Base-by-base conservation (phyloP, 2,113 vertebrate species). In the Lycocorax pyrrhopterus region DNA sequence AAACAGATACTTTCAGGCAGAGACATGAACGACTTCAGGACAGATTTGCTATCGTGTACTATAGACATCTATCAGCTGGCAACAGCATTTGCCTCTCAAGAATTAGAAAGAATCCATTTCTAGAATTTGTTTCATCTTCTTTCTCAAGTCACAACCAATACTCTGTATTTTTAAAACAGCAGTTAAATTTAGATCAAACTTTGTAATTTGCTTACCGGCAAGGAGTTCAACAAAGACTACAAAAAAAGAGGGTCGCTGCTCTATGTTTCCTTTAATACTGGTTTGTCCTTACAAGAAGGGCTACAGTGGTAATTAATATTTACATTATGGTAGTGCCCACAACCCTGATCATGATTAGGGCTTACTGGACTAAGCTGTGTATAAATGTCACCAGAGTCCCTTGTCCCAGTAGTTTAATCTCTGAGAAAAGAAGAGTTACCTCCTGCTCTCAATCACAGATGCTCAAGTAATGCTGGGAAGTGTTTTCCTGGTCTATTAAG, bases 1-100 rank as follows among this genome's bases (percentile, higher is more conserved):
- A 96, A 97, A 95, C 76, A 95, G 88, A 78, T 95, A 94, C 87
- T 97, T 96, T 96, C 78, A 73, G 76, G 72, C 64, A 69, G 78
- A 95, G 93, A 89, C n/a, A 75, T 15, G 87, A 94, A 93, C 88
- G 96, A 89, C 55, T 79, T 91, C 53, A 85, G 89, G 80, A 68
- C 66, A 87, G 55, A 91, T 87, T 53, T 87, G 81, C 73, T 82
- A 51, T 73, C 16, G 52, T 19, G 76, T 67, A 87, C 72, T 89
- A 80, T 73, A 90, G 17, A 12, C 85, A 97, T 94, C 91, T 80
- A 95, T 90, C 96, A 97, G 76, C 72, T 73, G 60, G 9, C 83
- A 94, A 76, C 78, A 93, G 87, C 66, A 83, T 71, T 88, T 94
- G 87, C 89, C 84, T 96, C 91, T 78, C 78, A 95, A 72, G 64